Base-by-base conservation (phyloP, 2,888 invertebrate species). In the Aspidapion aeneum region DNA sequence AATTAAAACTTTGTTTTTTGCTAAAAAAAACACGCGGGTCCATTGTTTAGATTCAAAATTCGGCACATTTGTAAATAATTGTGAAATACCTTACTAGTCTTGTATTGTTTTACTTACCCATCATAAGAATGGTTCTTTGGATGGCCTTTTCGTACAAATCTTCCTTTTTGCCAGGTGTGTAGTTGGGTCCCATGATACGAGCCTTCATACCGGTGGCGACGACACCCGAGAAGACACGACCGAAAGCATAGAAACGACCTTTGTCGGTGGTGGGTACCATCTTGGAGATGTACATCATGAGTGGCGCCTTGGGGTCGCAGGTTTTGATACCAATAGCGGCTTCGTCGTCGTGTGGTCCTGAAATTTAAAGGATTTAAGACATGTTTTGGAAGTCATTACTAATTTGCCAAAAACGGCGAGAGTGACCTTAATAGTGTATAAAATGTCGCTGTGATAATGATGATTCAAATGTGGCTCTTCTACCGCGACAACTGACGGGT, bases 251-350 rank as follows among this genome's bases (percentile, higher is more conserved):
- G 90, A 99, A 99, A 79, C 99, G 93, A 68, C 99, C 99, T 85
- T 99, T 99, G 82, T 99, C 99, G 16, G 96, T 91, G 17, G 99
- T 99, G 71, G 99, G 99, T 80, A 99, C 99, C 99, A 99, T 99
- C 84, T 99, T 99, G 58, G 97, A 97, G 72, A 99, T 87, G 88
- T 99, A 99, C 99, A 99, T 99, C 98, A 99, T 99, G 64, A 99
- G 87, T 17, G 98, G 98, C 54, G 93, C 99, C 72, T 95, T 92
- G 16, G 98, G 91, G 82, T 99, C 96, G 79, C 99, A 99, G 78
- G 79, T 91, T 89, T 93, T 75, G 63, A 73, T 73, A 60, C 74
- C 75, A 0, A 74, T 21, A 35, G 76, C 75, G 70, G 94, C 96
- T 75, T 95, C 94, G 78, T 99, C 98, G 78, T 98, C 98, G 67